These are phyloP conservation scores for Ceyx margarethae DNA, from an alignment of 2,113 vertebrate species.

Conservation along the genomic window DNA sequence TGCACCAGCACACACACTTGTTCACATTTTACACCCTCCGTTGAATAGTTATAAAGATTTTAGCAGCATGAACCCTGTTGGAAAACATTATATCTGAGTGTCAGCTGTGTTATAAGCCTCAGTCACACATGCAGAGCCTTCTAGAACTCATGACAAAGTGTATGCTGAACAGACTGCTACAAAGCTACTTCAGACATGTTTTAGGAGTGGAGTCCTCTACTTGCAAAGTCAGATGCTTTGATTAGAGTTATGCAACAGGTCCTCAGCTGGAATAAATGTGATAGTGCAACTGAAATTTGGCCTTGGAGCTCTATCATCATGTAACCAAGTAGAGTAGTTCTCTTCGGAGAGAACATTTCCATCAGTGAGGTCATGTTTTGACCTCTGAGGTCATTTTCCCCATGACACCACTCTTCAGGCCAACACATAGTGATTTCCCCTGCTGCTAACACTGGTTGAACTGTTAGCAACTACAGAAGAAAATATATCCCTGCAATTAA, in stretches of 20 bases:
- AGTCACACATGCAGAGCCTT: background rate
- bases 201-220: background rate
- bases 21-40: background rate
- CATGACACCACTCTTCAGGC: background rate
- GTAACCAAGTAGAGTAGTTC: background rate
- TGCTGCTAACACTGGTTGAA: background rate
- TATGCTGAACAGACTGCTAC: background rate
- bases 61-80: background rate
- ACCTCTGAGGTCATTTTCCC: background rate
- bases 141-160: background rate
- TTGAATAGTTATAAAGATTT: background rate
- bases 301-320: background rate
- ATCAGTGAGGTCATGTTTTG: background rate
- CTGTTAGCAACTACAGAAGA: background rate
- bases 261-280: background rate
- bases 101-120: background rate
- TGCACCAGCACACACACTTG: accelerated
- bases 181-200: background rate
- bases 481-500: background rate
- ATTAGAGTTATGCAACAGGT: background rate
- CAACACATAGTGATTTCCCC: background rate
- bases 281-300: background rate
- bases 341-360: background rate
- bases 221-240: background rate
- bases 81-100: background rate